Conservation (phyloP, 2,888 invertebrate genomes). For the Andrena bicolor region DNA sequence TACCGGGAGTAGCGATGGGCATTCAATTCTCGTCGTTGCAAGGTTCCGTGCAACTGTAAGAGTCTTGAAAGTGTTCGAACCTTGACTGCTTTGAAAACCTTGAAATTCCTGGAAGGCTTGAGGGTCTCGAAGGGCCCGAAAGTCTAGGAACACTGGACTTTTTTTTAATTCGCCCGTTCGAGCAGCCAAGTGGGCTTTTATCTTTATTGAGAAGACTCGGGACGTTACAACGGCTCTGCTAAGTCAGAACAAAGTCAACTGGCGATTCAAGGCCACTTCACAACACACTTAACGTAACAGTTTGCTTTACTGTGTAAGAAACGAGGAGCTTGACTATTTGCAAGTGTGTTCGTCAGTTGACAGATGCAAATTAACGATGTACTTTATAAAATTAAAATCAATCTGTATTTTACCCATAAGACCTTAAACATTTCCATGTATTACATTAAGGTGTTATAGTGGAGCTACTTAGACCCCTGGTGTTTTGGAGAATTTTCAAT, state of each 20-base stretch:
- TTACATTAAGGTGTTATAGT: too few relatives aligned
- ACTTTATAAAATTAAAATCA: too few relatives aligned
- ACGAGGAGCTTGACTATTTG: too few relatives aligned
- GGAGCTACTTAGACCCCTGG: too few relatives aligned
- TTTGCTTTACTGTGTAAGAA: too few relatives aligned
- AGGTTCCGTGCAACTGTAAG: conserved; percentile 19
- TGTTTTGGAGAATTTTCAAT: too few relatives aligned
- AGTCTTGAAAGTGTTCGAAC: conserved; percentile 22
- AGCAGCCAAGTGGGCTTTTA: neutral
- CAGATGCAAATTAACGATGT: too few relatives aligned
- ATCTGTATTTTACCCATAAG: too few relatives aligned
- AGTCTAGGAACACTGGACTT: neutral
- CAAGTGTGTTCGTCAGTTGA: too few relatives aligned
- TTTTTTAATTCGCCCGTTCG: neutral
- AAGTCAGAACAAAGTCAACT: neutral
- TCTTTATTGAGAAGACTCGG: neutral
- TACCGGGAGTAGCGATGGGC: conserved; percentile 39
- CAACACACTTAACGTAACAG: too few relatives aligned
- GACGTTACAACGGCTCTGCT: neutral
- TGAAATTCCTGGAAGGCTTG: neutral
- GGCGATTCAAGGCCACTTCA: neutral
- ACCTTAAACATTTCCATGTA: too few relatives aligned
- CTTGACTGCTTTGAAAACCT: neutral
- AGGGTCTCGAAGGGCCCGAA: neutral
- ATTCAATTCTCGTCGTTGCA: conserved; percentile 46